These are phyloP conservation scores for Osmerus mordax DNA, from an alignment of 2,113 vertebrate species.

Conservation along the genomic window DNA sequence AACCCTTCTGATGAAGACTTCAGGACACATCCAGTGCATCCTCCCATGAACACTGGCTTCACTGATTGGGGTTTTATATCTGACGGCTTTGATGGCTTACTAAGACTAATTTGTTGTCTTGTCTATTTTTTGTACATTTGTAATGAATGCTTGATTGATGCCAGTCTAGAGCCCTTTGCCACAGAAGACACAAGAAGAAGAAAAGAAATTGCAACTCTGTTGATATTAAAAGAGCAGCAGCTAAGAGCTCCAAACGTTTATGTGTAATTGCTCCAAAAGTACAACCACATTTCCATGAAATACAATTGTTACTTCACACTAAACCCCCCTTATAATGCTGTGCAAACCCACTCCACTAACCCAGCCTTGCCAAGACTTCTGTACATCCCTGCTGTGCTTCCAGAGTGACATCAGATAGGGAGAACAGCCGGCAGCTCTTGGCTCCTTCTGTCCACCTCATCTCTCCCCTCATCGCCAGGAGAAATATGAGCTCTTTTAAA, in stretches of 20 bases:
- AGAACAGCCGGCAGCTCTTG: constrained; percentile 30
- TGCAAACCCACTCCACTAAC: background rate
- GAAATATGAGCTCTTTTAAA: constrained; percentile 28
- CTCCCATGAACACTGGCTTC: constrained; percentile 22
- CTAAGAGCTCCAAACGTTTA: too few species aligned
- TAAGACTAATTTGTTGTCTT: constrained; percentile 27
- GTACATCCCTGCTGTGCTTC: constrained; percentile 1
- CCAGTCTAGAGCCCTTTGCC: background rate
- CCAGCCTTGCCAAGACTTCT: constrained; percentile 3
- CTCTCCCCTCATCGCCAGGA: constrained; percentile 42
- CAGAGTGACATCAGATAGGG: constrained; percentile 8
- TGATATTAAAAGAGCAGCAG: too few species aligned
- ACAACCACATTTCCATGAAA: too few species aligned
- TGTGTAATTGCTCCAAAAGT: too few species aligned
- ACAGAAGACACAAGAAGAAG: background rate
- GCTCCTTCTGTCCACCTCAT: constrained; percentile 31
- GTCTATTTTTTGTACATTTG: constrained; percentile 15
- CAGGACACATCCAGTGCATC: constrained; percentile 15
- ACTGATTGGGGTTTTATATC: constrained; percentile 33
- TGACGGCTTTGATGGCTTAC: constrained; percentile 42
- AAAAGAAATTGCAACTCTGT: too few species aligned
- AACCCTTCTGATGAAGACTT: constrained; percentile 29
- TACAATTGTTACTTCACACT: too few species aligned
- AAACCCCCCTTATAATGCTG: too few species aligned
- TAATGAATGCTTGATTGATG: background rate